Percentiles rank a stretch among this genome's conserved stretches.
phyloP scores from a whole-genome alignment of 2,888 invertebrate species.

The Stegana nigrithorax region DNA sequence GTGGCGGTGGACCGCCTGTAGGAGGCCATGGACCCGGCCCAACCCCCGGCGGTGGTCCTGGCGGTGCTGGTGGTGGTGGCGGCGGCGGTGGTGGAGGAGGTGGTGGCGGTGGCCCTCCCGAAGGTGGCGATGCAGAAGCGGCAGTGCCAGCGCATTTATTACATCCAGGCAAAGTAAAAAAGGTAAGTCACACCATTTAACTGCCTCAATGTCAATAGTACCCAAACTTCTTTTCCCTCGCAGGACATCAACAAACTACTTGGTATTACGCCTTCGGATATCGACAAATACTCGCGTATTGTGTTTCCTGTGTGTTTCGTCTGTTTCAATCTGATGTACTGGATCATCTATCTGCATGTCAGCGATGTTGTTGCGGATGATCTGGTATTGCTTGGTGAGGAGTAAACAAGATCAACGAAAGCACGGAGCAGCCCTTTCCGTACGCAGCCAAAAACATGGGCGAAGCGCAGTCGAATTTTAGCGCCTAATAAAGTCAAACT shows the following conservation, averaged over 20 bases:
- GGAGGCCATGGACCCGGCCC: conserved; percentile 51
- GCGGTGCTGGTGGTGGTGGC: conserved; percentile 69
- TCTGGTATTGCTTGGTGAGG: conserved; percentile 82
- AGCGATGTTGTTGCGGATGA: conserved; percentile 96
- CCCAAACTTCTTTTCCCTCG: not conserved
- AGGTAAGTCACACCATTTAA: conserved; percentile 49
- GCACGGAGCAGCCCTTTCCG: not conserved
- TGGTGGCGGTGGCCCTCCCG: conserved; percentile 68
- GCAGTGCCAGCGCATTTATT: conserved; percentile 78
- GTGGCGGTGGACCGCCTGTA: conserved; percentile 71
- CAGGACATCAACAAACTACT: conserved; percentile 90
- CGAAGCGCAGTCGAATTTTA: not conserved
- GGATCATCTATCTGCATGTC: conserved; percentile 96
- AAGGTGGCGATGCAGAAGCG: conserved; percentile 66
- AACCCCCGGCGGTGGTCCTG: conserved; percentile 54
- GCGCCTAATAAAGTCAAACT: conserved; percentile 62
- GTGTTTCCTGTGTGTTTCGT: conserved; percentile 99
- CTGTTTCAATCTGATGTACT: conserved; percentile 98
- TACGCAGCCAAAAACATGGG: conserved; percentile 5
- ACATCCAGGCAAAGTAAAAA: conserved; percentile 83
- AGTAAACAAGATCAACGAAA: conserved; percentile 66
- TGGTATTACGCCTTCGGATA: conserved; percentile 95
- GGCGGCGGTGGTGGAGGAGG: conserved; percentile 45
- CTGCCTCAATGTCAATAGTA: conserved; percentile 20
- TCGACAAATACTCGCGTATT: conserved; percentile 98